Evolutionary conservation across 2,797 vertebrate genomes (phyloP).

Genomic region (Anolis apletophallus): DNA sequence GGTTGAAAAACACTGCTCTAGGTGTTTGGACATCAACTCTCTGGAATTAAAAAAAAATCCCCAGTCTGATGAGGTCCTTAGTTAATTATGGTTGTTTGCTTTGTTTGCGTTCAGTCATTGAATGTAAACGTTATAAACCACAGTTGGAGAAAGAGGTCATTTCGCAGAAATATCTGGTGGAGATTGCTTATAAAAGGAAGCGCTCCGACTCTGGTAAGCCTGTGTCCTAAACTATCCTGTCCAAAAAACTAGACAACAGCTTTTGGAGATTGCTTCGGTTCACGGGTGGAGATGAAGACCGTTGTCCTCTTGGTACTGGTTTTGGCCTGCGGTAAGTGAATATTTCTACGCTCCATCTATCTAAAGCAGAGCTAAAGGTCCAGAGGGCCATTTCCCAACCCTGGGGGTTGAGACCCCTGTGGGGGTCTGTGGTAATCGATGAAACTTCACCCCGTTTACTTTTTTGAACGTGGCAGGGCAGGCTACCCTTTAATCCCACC

Average conservation of each 20-base stretch:
- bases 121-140: not conserved
- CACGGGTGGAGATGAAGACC: not conserved
- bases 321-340: conserved; percentile 23
- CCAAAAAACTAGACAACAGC: too few relatives aligned
- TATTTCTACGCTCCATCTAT: not conserved
- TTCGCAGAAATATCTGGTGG: not conserved
- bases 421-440: too few relatives aligned
- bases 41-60: too few relatives aligned
- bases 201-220: too few relatives aligned
- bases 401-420: too few relatives aligned
- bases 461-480: too few relatives aligned
- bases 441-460: too few relatives aligned
- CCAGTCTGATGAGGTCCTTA: not conserved
- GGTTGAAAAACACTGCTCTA: too few relatives aligned
- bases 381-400: too few relatives aligned
- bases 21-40: too few relatives aligned
- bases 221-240: not conserved
- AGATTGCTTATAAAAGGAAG: not conserved
- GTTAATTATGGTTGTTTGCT: conserved; percentile 15
- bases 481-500: too few relatives aligned
- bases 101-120: not conserved
- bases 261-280: not conserved
- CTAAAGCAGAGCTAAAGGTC: too few relatives aligned
- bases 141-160: not conserved
- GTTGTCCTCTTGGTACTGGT: not conserved